Conservation (phyloP, 1,140 invertebrate genomes). For the Xylocopa sonorina region DNA sequence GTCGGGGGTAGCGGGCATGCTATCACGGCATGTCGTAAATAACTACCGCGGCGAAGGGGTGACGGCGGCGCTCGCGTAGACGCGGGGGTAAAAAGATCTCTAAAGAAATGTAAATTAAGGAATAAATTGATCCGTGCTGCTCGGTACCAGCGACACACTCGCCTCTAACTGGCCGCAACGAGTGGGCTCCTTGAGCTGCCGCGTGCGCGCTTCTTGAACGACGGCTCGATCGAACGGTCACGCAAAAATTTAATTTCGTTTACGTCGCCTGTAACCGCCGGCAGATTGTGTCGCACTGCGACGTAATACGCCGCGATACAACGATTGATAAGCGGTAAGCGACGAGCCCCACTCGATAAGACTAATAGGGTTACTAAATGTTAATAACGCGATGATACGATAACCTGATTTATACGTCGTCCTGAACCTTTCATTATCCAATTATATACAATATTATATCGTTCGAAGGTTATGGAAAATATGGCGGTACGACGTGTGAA, state of each 20-base stretch:
- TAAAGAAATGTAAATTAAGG: conserved; percentile 59
- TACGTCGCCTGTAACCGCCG: neutral
- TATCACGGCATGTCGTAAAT: conserved; percentile 64
- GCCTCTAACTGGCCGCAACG: conserved; percentile 19
- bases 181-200: conserved; percentile 22
- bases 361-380: neutral
- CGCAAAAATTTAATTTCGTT: conserved; percentile 25
- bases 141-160: conserved; percentile 52
- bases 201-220: neutral
- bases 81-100: conserved; percentile 31
- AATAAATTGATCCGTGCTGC: conserved; percentile 64
- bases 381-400: too few relatives aligned
- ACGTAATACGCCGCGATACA: conserved; percentile 16
- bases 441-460: too few relatives aligned
- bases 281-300: conserved; percentile 13
- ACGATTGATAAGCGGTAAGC: neutral
- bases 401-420: too few relatives aligned
- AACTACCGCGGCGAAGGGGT: conserved; percentile 7
- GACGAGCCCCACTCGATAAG: neutral
- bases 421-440: too few relatives aligned
- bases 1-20: conserved; percentile 42
- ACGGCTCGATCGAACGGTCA: conserved; percentile 6
- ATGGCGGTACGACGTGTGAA: too few relatives aligned
- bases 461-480: too few relatives aligned
- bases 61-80: neutral